Percentiles rank a stretch among this genome's conserved stretches.
Conservation (phyloP, 2,797 vertebrate genomes). For the Anguilla marmorata region DNA sequence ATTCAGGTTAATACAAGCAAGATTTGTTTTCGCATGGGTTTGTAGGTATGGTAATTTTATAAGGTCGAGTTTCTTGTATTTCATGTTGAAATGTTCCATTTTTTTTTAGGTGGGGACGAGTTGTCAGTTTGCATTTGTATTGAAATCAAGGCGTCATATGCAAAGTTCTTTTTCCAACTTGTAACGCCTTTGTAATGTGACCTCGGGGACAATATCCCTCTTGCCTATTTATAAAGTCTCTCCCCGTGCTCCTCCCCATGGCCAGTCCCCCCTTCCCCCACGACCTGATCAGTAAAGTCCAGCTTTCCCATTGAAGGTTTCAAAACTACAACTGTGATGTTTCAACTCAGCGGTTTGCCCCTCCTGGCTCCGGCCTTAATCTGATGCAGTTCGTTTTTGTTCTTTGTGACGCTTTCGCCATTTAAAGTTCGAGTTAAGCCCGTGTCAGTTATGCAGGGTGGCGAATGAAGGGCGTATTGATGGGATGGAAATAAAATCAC, state of each 20-base stretch:
- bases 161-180: neutral
- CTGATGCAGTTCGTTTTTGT: neutral
- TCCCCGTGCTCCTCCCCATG: neutral
- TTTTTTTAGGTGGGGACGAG: neutral
- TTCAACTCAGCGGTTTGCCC: neutral
- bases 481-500: conserved; percentile 9
- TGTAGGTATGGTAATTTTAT: neutral
- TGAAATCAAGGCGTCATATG: neutral
- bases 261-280: neutral
- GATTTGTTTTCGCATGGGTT: neutral
- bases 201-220: neutral
- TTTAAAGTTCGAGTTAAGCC: neutral
- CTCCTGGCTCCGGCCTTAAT: neutral
- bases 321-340: neutral
- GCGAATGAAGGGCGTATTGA: neutral
- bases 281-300: neutral
- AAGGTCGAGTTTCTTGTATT: neutral
- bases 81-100: neutral
- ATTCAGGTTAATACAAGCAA: neutral
- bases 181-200: neutral
- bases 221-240: too few species aligned
- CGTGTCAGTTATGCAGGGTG: neutral
- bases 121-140: neutral
- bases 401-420: neutral
- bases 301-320: neutral